A percentile compares a stretch with the other conserved stretches of the same genome.
Conservation (phyloP, 2,797 vertebrate genomes). For the Cheirogaleus major region DNA sequence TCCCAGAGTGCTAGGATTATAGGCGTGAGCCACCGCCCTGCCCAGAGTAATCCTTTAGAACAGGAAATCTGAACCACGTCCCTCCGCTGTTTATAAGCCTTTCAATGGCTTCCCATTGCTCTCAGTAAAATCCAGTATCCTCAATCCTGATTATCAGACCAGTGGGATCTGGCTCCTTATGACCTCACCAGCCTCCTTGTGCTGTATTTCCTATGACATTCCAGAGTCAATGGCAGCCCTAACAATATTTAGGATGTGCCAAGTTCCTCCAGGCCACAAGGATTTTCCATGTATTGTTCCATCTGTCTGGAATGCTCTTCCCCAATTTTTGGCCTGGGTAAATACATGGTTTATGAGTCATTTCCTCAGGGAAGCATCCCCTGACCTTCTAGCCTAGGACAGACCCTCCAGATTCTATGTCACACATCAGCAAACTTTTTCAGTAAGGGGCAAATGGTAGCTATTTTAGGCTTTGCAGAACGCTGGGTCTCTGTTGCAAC, state of each 20-base stretch:
- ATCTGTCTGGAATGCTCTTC: background rate
- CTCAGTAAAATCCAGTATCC: constrained; percentile 1
- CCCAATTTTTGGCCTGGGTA: background rate
- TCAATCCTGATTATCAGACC: background rate
- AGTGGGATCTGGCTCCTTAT: background rate
- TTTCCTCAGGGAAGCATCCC: background rate
- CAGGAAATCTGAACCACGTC: background rate
- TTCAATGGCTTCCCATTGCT: constrained; percentile 17
- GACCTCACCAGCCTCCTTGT: background rate
- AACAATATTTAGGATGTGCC: background rate
- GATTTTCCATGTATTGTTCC: background rate
- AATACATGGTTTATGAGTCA: background rate
- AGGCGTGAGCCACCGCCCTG: no score
- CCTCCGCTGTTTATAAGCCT: background rate
- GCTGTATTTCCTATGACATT: background rate
- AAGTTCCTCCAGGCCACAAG: background rate
- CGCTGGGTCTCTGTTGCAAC: background rate
- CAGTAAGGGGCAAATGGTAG: background rate
- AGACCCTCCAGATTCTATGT: background rate
- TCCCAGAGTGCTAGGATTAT: no score
- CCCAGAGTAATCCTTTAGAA: background rate
- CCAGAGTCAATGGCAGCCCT: background rate
- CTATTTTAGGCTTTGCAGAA: background rate
- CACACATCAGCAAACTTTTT: background rate
- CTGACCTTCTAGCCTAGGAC: background rate